Evolutionary conservation across 2,797 vertebrate species (phyloP).

Genomic region (Gymnoscopelus braueri): DNA sequence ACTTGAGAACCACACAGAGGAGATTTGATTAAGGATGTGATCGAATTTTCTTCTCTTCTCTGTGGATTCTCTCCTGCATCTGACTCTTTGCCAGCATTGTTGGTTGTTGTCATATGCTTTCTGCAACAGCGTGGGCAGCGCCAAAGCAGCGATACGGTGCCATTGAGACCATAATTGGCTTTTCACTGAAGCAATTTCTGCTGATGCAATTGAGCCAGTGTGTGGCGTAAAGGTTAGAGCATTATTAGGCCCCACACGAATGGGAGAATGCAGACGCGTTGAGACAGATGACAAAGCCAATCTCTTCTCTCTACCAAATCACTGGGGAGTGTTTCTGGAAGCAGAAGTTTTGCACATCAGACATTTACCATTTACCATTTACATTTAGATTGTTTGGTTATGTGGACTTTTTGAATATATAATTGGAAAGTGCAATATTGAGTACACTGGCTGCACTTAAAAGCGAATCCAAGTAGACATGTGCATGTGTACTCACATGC

Average conservation of each 20-base stretch:
- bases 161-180: constrained; percentile 71
- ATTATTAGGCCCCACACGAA: constrained; percentile 72
- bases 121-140: constrained; percentile 41
- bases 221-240: constrained; percentile 62
- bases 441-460: too few relatives aligned
- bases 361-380: background rate
- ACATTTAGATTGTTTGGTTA: constrained; percentile 25
- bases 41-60: constrained; percentile 30
- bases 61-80: constrained; percentile 26
- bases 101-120: constrained; percentile 26
- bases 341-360: constrained; percentile 34
- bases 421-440: too few relatives aligned
- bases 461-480: too few relatives aligned
- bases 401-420: constrained; percentile 7
- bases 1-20: background rate
- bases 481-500: too few relatives aligned
- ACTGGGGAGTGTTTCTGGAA: constrained; percentile 12
- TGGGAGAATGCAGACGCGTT: constrained; percentile 56
- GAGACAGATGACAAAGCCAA: constrained; percentile 61
- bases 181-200: constrained; percentile 65
- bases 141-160: constrained; percentile 32
- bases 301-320: constrained; percentile 55
- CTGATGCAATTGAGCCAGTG: constrained; percentile 66
- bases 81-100: constrained; percentile 33
- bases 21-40: constrained; percentile 33